phyloP scores from a whole-genome alignment of 2,888 invertebrate species.

The Augiades crinisus region DNA sequence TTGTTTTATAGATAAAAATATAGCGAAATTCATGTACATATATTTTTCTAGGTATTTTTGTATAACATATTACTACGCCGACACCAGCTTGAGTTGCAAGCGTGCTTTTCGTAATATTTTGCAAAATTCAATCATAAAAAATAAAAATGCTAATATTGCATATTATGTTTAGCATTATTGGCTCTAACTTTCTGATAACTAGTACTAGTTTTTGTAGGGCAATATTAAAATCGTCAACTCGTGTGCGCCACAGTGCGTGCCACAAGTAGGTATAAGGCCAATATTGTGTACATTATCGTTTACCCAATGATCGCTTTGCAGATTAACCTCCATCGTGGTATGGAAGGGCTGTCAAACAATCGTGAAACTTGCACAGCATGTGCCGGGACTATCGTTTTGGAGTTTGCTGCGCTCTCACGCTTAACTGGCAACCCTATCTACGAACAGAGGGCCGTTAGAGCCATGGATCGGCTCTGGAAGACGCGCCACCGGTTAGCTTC shows the following conservation, averaged over 20 bases:
- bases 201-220: too few species aligned
- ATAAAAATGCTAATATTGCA: too few species aligned
- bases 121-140: too few species aligned
- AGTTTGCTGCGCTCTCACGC: slow-evolving; percentile 97
- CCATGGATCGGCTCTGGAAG: slow-evolving; percentile 98
- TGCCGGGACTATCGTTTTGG: slow-evolving; percentile 98
- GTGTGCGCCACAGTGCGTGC: too few species aligned
- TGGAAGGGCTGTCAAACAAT: slow-evolving; percentile 88
- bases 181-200: too few species aligned
- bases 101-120: not conserved
- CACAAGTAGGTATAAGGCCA: too few species aligned
- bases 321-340: slow-evolving; percentile 91
- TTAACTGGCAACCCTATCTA: slow-evolving; percentile 95
- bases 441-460: slow-evolving; percentile 96
- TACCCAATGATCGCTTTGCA: slow-evolving; percentile 46
- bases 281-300: too few species aligned
- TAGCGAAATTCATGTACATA: too few species aligned
- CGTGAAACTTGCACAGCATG: slow-evolving; percentile 98
- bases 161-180: not conserved
- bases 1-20: too few species aligned
- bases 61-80: too few species aligned
- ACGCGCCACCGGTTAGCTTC: slow-evolving; percentile 87
- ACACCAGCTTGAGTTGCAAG: not conserved
- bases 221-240: too few species aligned
- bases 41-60: too few species aligned